Evolutionary conservation across 2,888 invertebrate species (phyloP).

Genomic region (Agrilus mali): DNA sequence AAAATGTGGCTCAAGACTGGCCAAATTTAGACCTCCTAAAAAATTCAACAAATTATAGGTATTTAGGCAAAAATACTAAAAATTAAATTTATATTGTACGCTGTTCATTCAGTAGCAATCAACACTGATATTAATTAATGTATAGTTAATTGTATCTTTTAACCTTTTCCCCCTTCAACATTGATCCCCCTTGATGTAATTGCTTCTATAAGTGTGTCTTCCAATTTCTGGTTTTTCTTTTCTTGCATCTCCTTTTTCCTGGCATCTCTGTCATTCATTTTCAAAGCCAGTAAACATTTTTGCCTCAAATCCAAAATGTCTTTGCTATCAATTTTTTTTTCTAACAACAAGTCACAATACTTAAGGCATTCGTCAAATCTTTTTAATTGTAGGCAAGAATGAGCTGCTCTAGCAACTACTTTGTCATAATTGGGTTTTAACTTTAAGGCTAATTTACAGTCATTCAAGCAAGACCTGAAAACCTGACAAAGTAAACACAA

Average conservation of each 20-base stretch:
- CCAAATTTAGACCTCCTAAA: constrained; percentile 31
- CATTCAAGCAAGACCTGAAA: constrained; percentile 56
- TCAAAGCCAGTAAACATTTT: constrained; percentile 40
- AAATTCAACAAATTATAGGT: no score
- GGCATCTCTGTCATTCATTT: constrained; percentile 40
- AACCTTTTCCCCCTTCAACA: constrained; percentile 41
- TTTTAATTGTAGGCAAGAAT: constrained; percentile 53
- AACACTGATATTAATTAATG: background rate
- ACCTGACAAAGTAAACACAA: constrained; percentile 1
- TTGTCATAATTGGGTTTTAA: constrained; percentile 67
- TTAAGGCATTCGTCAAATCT: constrained; percentile 59
- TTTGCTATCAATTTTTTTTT: constrained; percentile 41
- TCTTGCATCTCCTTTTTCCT: constrained; percentile 39
- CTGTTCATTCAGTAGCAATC: no score
- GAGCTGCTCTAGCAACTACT: constrained; percentile 61
- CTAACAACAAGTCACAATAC: constrained; percentile 57
- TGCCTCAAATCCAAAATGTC: constrained; percentile 41
- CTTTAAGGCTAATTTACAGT: constrained; percentile 67
- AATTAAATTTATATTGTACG: no score
- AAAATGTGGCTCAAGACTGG: constrained; percentile 49
- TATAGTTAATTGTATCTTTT: constrained; percentile 20
- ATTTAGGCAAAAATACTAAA: background rate
- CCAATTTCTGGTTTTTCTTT: constrained; percentile 30
- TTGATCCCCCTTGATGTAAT: constrained; percentile 35
- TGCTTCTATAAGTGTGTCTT: constrained; percentile 34